These are phyloP conservation scores for Dromiciops gliroides DNA, from an alignment of 2,113 vertebrate genomes.

Conservation along the genomic window DNA sequence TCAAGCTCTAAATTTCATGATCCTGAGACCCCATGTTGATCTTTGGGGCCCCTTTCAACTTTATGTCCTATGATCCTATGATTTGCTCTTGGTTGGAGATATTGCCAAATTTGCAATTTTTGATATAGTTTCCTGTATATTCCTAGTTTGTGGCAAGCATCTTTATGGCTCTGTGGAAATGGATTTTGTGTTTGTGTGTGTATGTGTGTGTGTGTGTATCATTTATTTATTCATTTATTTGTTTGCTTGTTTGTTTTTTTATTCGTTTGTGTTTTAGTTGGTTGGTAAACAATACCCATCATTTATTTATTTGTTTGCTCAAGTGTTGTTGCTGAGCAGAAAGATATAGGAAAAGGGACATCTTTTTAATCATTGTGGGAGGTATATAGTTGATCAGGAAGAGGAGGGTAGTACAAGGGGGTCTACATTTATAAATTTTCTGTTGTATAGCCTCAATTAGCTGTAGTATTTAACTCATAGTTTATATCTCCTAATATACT, in stretches of 20 bases:
- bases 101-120: neutral
- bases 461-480: neutral
- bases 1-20: neutral
- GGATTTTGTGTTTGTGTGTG: neutral
- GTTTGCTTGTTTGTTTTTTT: constrained; percentile 29
- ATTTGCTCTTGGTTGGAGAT: neutral
- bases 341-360: neutral
- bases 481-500: neutral
- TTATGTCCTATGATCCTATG: neutral
- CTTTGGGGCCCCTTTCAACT: neutral
- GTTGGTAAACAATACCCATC: no score
- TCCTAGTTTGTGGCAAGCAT: neutral
- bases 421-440: neutral
- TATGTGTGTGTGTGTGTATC: neutral
- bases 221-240: neutral
- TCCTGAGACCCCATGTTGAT: neutral
- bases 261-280: no score
- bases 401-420: neutral
- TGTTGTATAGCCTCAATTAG: neutral
- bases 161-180: constrained; percentile 29
- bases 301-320: constrained; percentile 28
- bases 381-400: neutral
- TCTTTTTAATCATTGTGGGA: neutral
- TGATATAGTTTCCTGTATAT: neutral
- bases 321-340: neutral